Evolutionary conservation across 2,797 vertebrate species (phyloP).

Genomic region (Falco concolor): DNA sequence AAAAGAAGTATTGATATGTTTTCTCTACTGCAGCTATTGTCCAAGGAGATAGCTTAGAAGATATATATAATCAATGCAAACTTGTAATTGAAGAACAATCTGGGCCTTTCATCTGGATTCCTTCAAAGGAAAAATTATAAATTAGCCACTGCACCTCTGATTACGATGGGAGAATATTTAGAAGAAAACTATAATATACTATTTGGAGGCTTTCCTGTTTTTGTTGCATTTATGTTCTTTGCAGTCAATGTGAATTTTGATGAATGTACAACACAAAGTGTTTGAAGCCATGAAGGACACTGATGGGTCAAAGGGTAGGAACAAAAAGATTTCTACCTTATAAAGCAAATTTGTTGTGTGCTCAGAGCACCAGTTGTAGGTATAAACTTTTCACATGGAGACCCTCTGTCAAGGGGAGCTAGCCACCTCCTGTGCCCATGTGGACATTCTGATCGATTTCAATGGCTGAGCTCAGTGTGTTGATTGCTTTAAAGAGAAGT

Average conservation of each 20-base stretch:
- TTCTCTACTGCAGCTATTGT: conserved; percentile 86
- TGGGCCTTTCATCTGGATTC: conserved; percentile 98
- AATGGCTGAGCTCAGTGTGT: conserved; percentile 75
- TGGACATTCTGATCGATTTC: conserved; percentile 60
- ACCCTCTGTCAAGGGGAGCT: conserved; percentile 59
- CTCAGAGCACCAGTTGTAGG: conserved; percentile 67
- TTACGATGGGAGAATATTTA: conserved; percentile 81
- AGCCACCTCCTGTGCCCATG: conserved; percentile 64
- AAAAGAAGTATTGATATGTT: conserved; percentile 34
- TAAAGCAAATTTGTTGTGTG: conserved; percentile 58
- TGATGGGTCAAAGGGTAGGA: conserved; percentile 74
- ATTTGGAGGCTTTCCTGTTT: conserved; percentile 80
- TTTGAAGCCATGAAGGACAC: conserved; percentile 82
- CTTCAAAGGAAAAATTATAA: conserved; percentile 99
- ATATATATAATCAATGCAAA: conserved; percentile 98
- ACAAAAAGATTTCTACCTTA: conserved; percentile 66
- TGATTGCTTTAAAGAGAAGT: conserved; percentile 75
- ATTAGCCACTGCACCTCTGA: conserved; percentile 79
- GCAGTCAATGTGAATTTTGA: conserved; percentile 92
- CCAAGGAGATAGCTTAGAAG: conserved; percentile 97
- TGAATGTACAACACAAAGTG: conserved; percentile 94
- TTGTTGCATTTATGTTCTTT: conserved; percentile 83
- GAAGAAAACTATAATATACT: conserved; percentile 85
- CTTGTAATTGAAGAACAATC: conserved; percentile 98
- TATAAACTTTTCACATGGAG: conserved; percentile 62